A percentile compares a stretch with the other conserved stretches of the same genome.
Evolutionary conservation across 2,888 invertebrate species (phyloP).

Genomic region (Tipula helvola): DNA sequence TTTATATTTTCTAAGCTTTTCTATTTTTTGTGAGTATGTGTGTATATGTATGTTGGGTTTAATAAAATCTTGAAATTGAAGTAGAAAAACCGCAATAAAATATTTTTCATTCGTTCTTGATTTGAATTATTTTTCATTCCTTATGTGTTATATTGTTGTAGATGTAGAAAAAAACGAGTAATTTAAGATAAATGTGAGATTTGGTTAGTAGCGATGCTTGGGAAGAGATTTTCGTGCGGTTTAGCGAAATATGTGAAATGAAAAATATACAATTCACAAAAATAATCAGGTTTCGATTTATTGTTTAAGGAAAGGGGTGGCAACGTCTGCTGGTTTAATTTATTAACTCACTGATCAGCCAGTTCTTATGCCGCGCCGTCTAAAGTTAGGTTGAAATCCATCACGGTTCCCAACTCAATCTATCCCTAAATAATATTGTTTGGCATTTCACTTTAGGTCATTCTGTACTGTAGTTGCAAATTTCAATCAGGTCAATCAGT

Average conservation of each 20-base stretch:
- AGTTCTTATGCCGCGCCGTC: too few species aligned
- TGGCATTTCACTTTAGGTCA: too few species aligned
- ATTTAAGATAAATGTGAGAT: background rate
- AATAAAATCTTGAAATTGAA: background rate
- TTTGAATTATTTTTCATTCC: background rate
- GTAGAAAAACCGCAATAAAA: background rate
- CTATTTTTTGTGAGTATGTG: background rate
- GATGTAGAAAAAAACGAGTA: background rate
- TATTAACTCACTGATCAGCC: too few species aligned
- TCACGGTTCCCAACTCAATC: too few species aligned
- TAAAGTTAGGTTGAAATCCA: too few species aligned
- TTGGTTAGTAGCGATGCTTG: background rate
- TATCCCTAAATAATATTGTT: too few species aligned
- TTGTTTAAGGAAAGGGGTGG: background rate
- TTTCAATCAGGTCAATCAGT: too few species aligned
- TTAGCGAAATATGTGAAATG: background rate
- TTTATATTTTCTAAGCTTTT: background rate
- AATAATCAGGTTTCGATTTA: background rate
- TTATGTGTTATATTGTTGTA: background rate
- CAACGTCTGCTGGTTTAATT: too few species aligned
- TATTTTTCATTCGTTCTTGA: background rate
- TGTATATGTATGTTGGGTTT: background rate
- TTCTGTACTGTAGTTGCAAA: too few species aligned
- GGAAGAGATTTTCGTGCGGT: background rate
- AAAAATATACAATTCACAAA: background rate